Conservation (phyloP, 2,888 invertebrate species). For the Crocallis elinguaria region DNA sequence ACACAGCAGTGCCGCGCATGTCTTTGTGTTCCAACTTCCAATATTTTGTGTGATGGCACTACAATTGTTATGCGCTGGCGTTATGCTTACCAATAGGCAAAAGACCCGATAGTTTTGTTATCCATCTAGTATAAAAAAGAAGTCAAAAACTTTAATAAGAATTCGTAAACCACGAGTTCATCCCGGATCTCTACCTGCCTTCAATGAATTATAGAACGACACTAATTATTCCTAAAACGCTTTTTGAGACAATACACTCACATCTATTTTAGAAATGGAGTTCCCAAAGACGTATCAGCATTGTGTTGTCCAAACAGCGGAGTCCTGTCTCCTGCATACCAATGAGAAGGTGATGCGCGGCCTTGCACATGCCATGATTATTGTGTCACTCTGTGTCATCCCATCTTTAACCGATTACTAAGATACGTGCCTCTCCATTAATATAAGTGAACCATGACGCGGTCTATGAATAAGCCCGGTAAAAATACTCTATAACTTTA, state of each 20-base stretch:
- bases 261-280: background rate
- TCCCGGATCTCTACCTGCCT: background rate
- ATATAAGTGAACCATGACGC: constrained; percentile 21
- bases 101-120: too few species aligned
- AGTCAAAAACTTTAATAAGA: too few species aligned
- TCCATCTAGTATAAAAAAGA: too few species aligned
- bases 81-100: too few species aligned
- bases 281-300: constrained; percentile 44
- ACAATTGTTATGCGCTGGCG: too few species aligned
- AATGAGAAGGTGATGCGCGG: constrained; percentile 49
- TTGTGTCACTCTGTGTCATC: constrained; percentile 52
- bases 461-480: constrained; percentile 12
- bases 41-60: too few species aligned
- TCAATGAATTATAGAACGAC: background rate
- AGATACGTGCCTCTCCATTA: constrained; percentile 21
- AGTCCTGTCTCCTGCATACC: constrained; percentile 52
- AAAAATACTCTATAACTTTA: constrained; percentile 9
- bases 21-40: too few species aligned
- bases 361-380: constrained; percentile 56
- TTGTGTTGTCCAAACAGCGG: constrained; percentile 45
- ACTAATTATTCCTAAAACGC: background rate
- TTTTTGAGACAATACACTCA: background rate
- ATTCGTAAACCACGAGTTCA: background rate
- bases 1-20: too few species aligned
- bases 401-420: constrained; percentile 27